Base-by-base conservation (phyloP, 1,140 invertebrate species). In the Eumaeus atala region DNA sequence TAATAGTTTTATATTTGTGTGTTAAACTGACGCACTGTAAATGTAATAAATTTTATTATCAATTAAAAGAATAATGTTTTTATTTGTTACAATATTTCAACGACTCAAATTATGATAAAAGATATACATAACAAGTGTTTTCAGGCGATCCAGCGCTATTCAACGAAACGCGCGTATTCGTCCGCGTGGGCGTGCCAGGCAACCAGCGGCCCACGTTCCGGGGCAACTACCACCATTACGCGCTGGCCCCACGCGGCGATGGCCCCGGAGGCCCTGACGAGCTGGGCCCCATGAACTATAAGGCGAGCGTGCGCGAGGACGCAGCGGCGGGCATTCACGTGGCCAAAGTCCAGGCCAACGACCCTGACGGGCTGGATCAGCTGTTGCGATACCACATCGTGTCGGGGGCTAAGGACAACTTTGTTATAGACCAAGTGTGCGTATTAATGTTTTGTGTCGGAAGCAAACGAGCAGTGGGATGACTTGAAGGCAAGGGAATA, bases 171-270 rank as follows among this genome's bases (percentile, higher is more conserved):
- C 88, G 90, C 17, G 87, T 95, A 0, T 87, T 90, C 3, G 88
- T 95, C 4, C 87, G 92, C 11, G 93, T 95, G 0, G 93, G 93
- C 0, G 92, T 94, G 0, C 91, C 92, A 0, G 93, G 93, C 0
- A 94, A 94, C 64, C 93, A 95, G 61, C 88, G 93, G 36, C 93
- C 93, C 0, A 90, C 93, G 1, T 95, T 95, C 65, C 90, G 91
- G 57, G 92, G 92, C 0, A 92, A 92, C 60, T 93, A 92, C 55
- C 91, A 89, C 21, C 89, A 88, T 51, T 81, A 87, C n/a, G 77
- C 74, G 2, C 53, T 77, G 5, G 67, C 63, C 21, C 75, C 77
- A 51, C 60, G 53, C 12, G 71, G 64, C 33, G 63, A 70, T 0
- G 72, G 77, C 0, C 69, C 59, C 4, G 85, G 56, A 51, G 88